A percentile compares a stretch with the other conserved stretches of the same genome.
phyloP scores from a whole-genome alignment of 2,888 invertebrate species.

The Melinopterus prodromus region DNA sequence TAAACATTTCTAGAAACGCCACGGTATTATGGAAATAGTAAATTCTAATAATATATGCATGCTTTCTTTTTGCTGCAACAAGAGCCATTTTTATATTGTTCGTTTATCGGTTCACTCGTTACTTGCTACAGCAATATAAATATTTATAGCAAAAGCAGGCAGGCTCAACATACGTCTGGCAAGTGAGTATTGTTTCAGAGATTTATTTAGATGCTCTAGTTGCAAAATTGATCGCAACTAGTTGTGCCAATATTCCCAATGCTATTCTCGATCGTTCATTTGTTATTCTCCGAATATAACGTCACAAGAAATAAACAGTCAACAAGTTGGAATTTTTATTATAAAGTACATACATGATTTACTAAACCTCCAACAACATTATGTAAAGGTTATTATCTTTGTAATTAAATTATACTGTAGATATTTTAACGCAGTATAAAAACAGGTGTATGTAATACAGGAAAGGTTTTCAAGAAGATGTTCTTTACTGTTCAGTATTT shows the following conservation, averaged over 20 bases:
- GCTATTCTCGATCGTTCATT: background rate
- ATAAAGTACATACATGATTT: background rate
- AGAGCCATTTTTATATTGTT: background rate
- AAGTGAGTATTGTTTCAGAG: background rate
- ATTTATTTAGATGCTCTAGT: constrained; percentile 4
- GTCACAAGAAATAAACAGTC: background rate
- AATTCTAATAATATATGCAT: background rate
- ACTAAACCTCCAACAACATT: too few relatives aligned
- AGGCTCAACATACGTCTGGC: background rate
- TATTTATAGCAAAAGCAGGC: background rate
- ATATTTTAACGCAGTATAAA: too few relatives aligned
- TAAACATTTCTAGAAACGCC: background rate
- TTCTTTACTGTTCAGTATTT: too few relatives aligned
- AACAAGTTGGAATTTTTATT: background rate
- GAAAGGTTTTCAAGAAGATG: too few relatives aligned
- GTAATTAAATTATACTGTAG: too few relatives aligned
- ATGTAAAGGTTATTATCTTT: too few relatives aligned
- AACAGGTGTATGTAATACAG: too few relatives aligned
- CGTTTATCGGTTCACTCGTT: background rate
- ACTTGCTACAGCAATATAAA: background rate
- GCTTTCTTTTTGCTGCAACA: too few relatives aligned
- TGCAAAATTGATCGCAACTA: background rate
- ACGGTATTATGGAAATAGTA: background rate
- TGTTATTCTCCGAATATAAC: background rate
- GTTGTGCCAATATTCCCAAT: background rate